phyloP scores from a whole-genome alignment of 2,113 vertebrate species.

The Daboia siamensis region DNA sequence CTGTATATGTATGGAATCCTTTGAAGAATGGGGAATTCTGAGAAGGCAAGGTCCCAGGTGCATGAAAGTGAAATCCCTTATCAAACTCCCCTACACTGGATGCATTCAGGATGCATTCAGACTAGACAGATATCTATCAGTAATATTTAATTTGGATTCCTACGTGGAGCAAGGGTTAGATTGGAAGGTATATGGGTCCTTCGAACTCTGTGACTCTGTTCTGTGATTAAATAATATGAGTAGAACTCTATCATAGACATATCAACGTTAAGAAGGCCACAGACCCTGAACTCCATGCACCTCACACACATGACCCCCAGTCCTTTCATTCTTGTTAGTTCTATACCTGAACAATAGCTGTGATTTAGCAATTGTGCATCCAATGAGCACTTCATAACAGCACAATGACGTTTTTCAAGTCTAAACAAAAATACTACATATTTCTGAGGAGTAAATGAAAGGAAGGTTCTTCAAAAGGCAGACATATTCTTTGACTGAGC shows the following conservation, averaged over 20 bases:
- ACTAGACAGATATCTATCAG: neutral
- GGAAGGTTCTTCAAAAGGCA: neutral
- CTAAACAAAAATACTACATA: neutral
- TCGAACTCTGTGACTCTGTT: neutral
- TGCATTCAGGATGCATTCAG: neutral
- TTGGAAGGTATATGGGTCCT: neutral
- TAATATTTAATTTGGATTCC: neutral
- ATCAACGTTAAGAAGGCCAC: neutral
- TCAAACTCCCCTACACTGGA: neutral
- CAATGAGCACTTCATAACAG: neutral
- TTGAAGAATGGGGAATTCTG: neutral
- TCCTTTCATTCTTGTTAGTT: neutral
- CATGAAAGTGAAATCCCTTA: neutral
- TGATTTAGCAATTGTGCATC: neutral
- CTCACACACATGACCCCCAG: neutral
- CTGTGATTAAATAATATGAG: neutral
- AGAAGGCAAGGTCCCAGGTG: neutral
- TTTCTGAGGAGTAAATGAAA: neutral
- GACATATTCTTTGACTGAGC: neutral
- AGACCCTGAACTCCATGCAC: neutral
- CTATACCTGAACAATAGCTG: neutral
- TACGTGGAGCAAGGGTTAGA: neutral
- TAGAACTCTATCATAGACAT: neutral
- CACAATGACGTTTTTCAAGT: neutral
- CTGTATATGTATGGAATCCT: neutral